Percentiles rank a stretch among this genome's conserved stretches.
Conservation (phyloP, 2,888 invertebrate species). For the Stegophylla sp. region DNA sequence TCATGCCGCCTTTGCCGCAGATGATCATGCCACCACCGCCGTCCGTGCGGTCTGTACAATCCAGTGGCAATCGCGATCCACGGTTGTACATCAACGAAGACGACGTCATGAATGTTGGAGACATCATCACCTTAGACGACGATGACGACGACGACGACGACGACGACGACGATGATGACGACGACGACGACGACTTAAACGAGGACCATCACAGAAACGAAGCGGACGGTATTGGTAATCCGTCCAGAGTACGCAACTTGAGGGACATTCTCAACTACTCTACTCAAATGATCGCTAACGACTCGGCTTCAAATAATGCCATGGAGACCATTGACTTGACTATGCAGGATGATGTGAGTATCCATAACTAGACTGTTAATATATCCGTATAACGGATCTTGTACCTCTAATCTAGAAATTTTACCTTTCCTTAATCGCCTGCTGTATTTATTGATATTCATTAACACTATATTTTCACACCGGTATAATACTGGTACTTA, state of each 20-base stretch:
- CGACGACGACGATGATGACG: not conserved
- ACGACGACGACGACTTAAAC: not conserved
- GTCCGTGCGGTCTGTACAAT: not conserved
- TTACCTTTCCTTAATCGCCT: too few species aligned
- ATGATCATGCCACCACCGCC: not conserved
- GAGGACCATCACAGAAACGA: too few species aligned
- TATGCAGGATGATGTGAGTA: not conserved
- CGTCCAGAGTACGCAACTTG: conserved; percentile 9
- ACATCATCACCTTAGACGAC: not conserved
- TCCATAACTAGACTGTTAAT: not conserved
- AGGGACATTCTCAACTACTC: conserved; percentile 18
- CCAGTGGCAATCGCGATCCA: not conserved
- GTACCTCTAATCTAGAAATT: too few species aligned
- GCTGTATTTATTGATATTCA: too few species aligned
- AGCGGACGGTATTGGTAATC: not conserved
- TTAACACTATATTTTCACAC: too few species aligned
- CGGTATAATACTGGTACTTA: too few species aligned
- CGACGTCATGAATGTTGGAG: too few species aligned
- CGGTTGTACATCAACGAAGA: too few species aligned
- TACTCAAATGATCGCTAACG: not conserved
- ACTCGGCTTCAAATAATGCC: not conserved
- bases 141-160: not conserved
- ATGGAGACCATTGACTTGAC: not conserved
- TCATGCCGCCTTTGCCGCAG: not conserved
- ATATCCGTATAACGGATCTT: not conserved